Percentiles rank a stretch among this genome's conserved stretches.
Conservation (phyloP, 2,113 vertebrate species). For the Xenopus borealis region DNA sequence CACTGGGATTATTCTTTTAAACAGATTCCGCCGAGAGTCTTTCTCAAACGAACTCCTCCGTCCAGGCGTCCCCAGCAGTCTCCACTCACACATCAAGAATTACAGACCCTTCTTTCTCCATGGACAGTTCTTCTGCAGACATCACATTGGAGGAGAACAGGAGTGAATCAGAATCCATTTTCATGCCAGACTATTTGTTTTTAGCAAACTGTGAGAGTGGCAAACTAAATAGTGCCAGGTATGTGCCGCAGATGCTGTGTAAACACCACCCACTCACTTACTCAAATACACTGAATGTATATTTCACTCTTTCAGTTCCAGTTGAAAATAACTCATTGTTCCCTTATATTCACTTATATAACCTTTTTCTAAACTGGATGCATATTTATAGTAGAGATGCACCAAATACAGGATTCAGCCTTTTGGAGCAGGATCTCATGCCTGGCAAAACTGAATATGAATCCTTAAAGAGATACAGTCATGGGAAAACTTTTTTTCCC, state of each 20-base stretch:
- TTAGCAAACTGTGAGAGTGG: conserved; percentile 90
- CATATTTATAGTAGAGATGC: no score
- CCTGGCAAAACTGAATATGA: no score
- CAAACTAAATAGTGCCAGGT: conserved; percentile 68
- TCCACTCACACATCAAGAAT: conserved; percentile 58
- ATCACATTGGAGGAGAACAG: conserved; percentile 62
- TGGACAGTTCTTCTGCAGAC: conserved; percentile 48
- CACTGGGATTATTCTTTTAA: conserved; percentile 31
- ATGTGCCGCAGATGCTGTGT: conserved; percentile 27
- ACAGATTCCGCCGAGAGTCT: conserved; percentile 80
- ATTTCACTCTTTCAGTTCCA: neutral
- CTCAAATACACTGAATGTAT: neutral
- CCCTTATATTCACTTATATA: neutral
- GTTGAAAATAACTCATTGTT: neutral
- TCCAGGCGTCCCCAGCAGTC: conserved; percentile 72
- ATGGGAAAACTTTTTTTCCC: no score
- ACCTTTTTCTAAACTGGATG: neutral
- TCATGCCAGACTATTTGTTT: conserved; percentile 88
- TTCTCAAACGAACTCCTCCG: conserved; percentile 72
- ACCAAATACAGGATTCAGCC: no score
- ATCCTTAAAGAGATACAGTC: no score
- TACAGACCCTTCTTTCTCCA: conserved; percentile 57
- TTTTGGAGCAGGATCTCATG: no score
- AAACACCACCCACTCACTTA: neutral
- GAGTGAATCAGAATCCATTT: conserved; percentile 73